Conservation (phyloP, 2,113 vertebrate genomes). For the Microtus richardsoni region DNA sequence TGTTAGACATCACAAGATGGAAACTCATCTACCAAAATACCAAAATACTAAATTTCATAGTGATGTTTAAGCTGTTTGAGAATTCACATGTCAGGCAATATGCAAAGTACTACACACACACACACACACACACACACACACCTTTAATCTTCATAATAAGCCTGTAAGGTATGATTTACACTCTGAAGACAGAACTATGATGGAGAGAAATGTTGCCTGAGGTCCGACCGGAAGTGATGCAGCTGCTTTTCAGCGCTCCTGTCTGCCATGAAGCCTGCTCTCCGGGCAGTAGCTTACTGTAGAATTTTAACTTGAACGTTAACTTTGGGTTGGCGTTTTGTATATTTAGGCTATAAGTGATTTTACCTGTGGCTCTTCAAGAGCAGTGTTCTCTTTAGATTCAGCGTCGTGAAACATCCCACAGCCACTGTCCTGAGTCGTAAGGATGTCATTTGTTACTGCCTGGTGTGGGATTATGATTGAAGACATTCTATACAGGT, state of each 20-base stretch:
- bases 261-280: background rate
- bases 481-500: background rate
- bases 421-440: background rate
- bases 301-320: background rate
- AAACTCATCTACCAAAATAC: constrained; percentile 42
- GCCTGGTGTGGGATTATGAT: background rate
- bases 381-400: constrained; percentile 50
- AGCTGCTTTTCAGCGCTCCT: background rate
- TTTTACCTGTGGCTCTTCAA: constrained; percentile 1
- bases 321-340: constrained; percentile 10
- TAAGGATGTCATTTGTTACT: background rate
- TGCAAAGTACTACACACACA: background rate
- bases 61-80: constrained; percentile 17
- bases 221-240: background rate
- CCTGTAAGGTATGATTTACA: background rate
- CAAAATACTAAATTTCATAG: background rate
- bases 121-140: background rate
- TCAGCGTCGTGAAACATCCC: background rate
- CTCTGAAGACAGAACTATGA: background rate
- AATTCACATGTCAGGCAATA: background rate
- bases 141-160: background rate
- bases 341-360: constrained; percentile 39
- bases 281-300: background rate
- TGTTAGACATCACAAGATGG: background rate
- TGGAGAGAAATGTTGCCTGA: background rate